A percentile compares a stretch with the other conserved stretches of the same genome.
Evolutionary conservation across 2,113 vertebrate species (phyloP).

Genomic region (Tinamus guttatus): DNA sequence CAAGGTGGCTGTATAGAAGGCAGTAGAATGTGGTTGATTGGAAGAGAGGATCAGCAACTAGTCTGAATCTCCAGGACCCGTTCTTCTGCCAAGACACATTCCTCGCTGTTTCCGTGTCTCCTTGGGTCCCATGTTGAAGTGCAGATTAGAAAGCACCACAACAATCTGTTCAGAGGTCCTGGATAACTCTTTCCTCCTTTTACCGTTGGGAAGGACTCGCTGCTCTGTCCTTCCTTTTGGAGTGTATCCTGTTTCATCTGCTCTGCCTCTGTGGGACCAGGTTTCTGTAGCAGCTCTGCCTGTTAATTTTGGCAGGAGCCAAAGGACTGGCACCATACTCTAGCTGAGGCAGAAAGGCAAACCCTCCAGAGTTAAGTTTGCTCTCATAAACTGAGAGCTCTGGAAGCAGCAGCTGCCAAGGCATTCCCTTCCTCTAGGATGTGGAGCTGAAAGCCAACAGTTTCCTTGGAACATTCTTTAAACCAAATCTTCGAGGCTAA

Average conservation of each 20-base stretch:
- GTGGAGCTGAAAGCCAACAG: conserved; percentile 2
- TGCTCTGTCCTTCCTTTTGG: background rate
- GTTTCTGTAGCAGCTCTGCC: background rate
- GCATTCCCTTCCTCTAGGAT: conserved; percentile 47
- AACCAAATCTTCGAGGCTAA: conserved; percentile 23
- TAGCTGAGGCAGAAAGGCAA: background rate
- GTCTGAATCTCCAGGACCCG: fast-evolving
- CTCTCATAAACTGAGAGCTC: background rate
- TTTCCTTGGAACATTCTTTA: conserved; percentile 9
- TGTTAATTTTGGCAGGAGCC: background rate
- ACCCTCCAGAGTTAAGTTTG: background rate
- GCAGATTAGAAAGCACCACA: background rate
- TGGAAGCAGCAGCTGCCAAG: background rate
- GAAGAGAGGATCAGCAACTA: background rate
- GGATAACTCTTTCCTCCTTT: background rate
- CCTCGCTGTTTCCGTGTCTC: background rate
- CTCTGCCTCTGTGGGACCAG: background rate
- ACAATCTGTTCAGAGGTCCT: background rate
- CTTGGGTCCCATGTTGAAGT: fast-evolving
- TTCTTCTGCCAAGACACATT: fast-evolving
- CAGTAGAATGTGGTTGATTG: fast-evolving
- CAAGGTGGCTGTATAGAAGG: background rate
- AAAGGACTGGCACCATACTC: background rate
- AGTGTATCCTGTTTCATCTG: background rate
- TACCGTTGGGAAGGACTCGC: background rate